Conservation (phyloP, 1,140 invertebrate genomes). For the Chymomyza costata region DNA sequence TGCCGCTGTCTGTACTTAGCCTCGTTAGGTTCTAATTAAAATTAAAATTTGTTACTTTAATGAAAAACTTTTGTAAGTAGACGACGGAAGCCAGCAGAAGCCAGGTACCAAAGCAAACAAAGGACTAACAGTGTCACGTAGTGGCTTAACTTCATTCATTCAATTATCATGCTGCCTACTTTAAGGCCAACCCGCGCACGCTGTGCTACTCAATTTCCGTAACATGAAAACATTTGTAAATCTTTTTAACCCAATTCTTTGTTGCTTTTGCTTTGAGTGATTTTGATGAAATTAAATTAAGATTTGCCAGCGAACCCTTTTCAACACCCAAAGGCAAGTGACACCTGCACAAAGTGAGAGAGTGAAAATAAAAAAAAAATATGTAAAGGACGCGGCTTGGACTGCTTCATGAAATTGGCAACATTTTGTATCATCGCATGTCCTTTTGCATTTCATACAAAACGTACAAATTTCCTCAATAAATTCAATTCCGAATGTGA, state of each 20-base stretch:
- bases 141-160: constrained; percentile 31
- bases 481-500: constrained; percentile 41
- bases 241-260: neutral
- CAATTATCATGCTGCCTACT: neutral
- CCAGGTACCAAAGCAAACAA: constrained; percentile 3
- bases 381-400: too few relatives aligned
- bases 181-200: too few relatives aligned
- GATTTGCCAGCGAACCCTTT: constrained; percentile 23
- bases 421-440: constrained; percentile 25
- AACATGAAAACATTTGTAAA: neutral
- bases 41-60: constrained; percentile 68
- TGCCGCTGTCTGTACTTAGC: constrained; percentile 18
- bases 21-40: constrained; percentile 67
- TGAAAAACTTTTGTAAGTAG: constrained; percentile 53
- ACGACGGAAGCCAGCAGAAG: constrained; percentile 21
- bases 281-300: constrained; percentile 37
- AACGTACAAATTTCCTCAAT: constrained; percentile 58
- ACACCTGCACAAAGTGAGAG: too few relatives aligned
- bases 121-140: constrained; percentile 31
- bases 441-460: constrained; percentile 27
- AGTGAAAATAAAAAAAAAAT: too few relatives aligned
- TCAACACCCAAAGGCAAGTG: neutral
- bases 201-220: neutral
- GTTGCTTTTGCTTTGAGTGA: constrained; percentile 1
- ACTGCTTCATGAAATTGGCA: constrained; percentile 31